Evolutionary conservation across 2,113 vertebrate genomes (phyloP).

Genomic region (Ondatra zibethicus): DNA sequence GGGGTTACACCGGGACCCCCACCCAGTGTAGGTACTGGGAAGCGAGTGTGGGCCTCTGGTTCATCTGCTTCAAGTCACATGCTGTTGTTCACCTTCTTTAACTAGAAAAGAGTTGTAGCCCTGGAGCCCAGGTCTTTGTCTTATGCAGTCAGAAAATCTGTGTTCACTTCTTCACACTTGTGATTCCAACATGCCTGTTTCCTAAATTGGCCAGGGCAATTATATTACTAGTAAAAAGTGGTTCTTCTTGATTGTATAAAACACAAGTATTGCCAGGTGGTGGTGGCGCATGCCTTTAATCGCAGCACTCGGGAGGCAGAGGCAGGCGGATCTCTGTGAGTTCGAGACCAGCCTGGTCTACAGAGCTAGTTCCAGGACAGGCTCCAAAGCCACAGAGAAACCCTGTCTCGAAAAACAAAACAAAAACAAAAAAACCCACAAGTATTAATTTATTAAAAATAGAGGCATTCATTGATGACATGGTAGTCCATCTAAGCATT

Average conservation of each 20-base stretch:
- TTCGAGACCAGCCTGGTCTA: no score
- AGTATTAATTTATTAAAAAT: conserved; percentile 15
- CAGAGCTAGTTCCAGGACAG: no score
- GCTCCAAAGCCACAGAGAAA: no score
- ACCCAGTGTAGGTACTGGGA: background rate
- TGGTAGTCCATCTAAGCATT: background rate
- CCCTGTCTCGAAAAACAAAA: no score
- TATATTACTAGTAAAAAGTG: background rate
- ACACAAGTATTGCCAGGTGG: background rate
- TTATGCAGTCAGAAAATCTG: background rate
- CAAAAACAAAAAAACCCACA: no score
- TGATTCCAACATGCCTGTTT: background rate
- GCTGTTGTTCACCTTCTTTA: background rate
- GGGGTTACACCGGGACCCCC: background rate
- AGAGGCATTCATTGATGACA: background rate
- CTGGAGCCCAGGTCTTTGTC: background rate
- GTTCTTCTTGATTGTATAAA: conserved; percentile 14
- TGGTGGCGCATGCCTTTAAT: no score
- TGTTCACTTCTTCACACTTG: background rate
- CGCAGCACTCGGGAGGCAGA: no score
- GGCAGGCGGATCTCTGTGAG: no score
- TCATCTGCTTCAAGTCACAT: background rate
- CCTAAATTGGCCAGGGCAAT: background rate
- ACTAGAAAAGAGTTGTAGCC: no score
- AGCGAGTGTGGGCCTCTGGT: no score